Evolutionary conservation across 2,888 invertebrate genomes (phyloP).

Genomic region (Deilephila porcellus): DNA sequence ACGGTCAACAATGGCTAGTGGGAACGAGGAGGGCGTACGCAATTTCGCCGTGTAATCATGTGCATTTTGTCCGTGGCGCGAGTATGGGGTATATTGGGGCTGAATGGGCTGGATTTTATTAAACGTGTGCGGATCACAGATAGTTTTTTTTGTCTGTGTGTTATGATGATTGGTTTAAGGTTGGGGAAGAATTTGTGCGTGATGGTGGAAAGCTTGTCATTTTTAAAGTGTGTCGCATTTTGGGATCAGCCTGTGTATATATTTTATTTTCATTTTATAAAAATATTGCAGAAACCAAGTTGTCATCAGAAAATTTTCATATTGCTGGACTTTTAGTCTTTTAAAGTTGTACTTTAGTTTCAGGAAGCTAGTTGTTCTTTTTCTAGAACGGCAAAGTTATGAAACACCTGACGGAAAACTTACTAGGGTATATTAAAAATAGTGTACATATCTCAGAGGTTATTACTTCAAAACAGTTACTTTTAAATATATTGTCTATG

Average conservation of each 20-base stretch:
- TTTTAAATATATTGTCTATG: too few species aligned
- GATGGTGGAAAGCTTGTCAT: too few species aligned
- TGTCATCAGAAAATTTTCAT: not conserved
- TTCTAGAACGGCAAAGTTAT: not conserved
- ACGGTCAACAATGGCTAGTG: conserved; percentile 43
- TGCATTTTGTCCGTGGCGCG: conserved; percentile 37
- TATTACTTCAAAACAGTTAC: too few species aligned
- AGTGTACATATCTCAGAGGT: too few species aligned
- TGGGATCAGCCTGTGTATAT: too few species aligned
- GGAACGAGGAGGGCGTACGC: conserved; percentile 39
- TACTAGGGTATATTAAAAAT: too few species aligned
- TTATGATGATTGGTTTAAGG: too few species aligned
- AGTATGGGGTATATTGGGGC: conserved; percentile 30
- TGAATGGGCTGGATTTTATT: conserved; percentile 29
- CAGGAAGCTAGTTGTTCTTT: not conserved
- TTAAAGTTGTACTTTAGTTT: too few species aligned
- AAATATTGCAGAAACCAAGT: not conserved
- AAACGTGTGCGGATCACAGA: conserved; percentile 28
- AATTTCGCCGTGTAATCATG: conserved; percentile 45
- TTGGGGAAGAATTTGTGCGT: too few species aligned
- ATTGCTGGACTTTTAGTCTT: not conserved
- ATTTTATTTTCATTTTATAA: not conserved
- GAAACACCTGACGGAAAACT: too few species aligned
- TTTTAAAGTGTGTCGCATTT: too few species aligned
- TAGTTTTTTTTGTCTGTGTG: not conserved